A percentile compares a stretch with the other conserved stretches of the same genome.
phyloP scores from a whole-genome alignment of 2,888 invertebrate genomes.

The Halictus ligatus region DNA sequence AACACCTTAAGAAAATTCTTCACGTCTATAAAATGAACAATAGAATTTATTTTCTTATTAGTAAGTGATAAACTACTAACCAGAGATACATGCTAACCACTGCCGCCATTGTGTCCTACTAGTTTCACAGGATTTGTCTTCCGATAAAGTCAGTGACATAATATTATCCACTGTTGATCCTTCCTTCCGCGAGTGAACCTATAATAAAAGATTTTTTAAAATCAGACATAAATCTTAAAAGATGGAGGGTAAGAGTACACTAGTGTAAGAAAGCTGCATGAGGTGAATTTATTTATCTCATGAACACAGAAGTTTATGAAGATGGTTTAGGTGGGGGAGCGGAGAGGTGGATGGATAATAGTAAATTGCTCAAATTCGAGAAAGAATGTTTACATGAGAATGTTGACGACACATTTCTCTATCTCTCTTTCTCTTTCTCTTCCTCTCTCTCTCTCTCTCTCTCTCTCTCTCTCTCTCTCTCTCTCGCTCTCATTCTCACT shows the following conservation, averaged over 20 bases:
- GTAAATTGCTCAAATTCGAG: no score
- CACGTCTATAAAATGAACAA: neutral
- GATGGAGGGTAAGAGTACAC: neutral
- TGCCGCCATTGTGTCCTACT: constrained; percentile 79
- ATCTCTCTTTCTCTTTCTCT: no score
- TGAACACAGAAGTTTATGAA: neutral
- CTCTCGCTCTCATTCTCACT: no score
- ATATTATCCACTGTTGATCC: neutral
- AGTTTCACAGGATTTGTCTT: constrained; percentile 30
- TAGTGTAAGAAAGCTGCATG: neutral
- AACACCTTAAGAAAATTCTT: neutral
- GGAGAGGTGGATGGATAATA: no score
- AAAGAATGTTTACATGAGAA: no score
- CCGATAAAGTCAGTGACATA: neutral
- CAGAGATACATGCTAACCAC: constrained; percentile 82
- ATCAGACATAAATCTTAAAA: neutral
- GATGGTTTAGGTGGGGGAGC: neutral
- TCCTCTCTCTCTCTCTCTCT: no score
- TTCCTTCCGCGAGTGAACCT: neutral
- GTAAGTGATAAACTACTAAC: constrained; percentile 62
- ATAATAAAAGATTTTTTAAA: neutral
- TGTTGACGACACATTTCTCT: no score
- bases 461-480: no score
- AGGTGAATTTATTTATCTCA: neutral
- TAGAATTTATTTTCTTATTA: neutral